These are phyloP conservation scores for Pycnonotus jocosus DNA, from an alignment of 2,113 vertebrate species.

Conservation along the genomic window DNA sequence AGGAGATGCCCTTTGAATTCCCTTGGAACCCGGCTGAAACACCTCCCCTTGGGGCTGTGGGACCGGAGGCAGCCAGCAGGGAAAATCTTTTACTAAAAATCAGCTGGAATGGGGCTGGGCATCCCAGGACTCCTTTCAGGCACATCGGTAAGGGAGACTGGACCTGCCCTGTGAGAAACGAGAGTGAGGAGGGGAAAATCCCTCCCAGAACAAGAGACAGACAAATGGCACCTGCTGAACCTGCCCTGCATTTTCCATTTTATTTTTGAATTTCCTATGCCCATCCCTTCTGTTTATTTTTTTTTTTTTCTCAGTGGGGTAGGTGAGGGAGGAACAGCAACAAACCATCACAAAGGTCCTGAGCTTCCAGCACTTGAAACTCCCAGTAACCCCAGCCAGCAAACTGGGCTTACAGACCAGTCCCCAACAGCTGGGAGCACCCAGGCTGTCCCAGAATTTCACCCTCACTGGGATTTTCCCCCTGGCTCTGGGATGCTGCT, in stretches of 20 bases:
- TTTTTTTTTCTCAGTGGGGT: fast-evolving
- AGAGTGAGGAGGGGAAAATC: background rate
- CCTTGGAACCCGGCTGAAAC: background rate
- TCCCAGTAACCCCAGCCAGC: background rate
- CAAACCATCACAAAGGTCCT: too few species aligned
- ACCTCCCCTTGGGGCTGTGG: background rate
- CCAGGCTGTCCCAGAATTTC: background rate
- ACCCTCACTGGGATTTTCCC: background rate
- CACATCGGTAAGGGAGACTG: fast-evolving
- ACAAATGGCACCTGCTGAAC: background rate
- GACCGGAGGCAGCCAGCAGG: fast-evolving
- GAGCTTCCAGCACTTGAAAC: background rate
- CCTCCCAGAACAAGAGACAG: background rate
- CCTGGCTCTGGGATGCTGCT: background rate
- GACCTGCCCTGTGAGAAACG: background rate
- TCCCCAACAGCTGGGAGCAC: background rate
- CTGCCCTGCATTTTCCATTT: background rate
- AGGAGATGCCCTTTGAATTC: background rate
- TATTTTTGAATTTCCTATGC: background rate
- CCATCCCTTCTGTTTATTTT: background rate
- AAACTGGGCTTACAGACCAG: background rate
- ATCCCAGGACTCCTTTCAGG: background rate
- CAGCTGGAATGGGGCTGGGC: background rate
- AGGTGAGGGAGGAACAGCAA: background rate
- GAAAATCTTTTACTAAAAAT: background rate